A percentile compares a stretch with the other conserved stretches of the same genome.
phyloP scores from a whole-genome alignment of 2,797 vertebrate species.

The Neosilurus hyrtlii region DNA sequence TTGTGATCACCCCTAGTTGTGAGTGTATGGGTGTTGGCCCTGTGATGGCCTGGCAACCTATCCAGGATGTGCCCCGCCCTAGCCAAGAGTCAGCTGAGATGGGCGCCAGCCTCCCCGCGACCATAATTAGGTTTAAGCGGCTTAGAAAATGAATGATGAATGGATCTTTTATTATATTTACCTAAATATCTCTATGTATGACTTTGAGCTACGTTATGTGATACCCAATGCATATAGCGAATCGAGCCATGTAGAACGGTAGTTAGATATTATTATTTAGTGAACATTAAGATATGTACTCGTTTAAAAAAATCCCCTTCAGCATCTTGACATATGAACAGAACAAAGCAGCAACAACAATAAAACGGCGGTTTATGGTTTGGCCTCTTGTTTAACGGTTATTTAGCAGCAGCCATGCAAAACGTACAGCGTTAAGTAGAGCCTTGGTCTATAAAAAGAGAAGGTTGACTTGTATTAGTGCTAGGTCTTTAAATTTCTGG shows the following conservation, averaged over 20 bases:
- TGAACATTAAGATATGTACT: background rate
- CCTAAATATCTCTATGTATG: background rate
- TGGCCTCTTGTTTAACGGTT: background rate
- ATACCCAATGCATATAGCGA: background rate
- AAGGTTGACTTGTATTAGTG: background rate
- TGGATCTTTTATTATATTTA: too few relatives aligned
- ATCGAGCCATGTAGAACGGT: too few relatives aligned
- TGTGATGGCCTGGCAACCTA: too few relatives aligned
- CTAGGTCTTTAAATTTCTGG: background rate
- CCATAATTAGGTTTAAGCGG: too few relatives aligned
- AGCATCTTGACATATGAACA: background rate
- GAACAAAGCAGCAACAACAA: background rate
- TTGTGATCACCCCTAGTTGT: too few relatives aligned
- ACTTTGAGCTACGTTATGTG: background rate
- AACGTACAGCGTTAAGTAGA: background rate
- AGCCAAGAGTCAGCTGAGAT: too few relatives aligned
- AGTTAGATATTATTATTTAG: too few relatives aligned
- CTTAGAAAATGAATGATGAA: too few relatives aligned
- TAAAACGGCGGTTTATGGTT: background rate
- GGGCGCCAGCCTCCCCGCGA: too few relatives aligned
- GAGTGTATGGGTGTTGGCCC: too few relatives aligned
- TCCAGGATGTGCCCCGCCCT: too few relatives aligned
- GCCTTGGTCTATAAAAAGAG: background rate
- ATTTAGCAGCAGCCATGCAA: conserved; percentile 4
- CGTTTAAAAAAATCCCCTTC: background rate